Base-by-base conservation (phyloP, 92 coral and sea anemone species). In the Virgularia gustaviana region DNA sequence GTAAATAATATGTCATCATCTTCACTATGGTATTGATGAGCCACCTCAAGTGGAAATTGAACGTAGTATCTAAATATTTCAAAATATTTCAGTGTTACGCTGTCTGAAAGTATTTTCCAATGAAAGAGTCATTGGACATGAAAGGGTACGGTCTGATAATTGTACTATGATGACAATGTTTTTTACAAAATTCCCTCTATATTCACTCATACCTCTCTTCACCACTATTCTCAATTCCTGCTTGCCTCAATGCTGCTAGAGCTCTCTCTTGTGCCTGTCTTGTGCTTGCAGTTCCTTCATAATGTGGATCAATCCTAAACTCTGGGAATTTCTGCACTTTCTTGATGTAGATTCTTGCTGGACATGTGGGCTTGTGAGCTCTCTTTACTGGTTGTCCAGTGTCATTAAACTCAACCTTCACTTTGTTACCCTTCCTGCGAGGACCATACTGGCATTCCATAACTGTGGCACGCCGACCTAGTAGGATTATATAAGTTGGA, bases 361-460 rank as follows among this genome's bases (percentile, higher is more conserved):
- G 99, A 54, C 99, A 94, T 11, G 99, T 94, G 42, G 96, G 99
- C 9, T 95, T 78, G 77, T 94, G 99, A 3, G 76, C 56, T 58
- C 83, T 90, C 35, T 82, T 54, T 23, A 83, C 54, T 13, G 78
- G 49, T 28, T 72, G 63, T 15, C 88, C 92, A 33, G 76, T 56
- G 43, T 75, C 89, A 49, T 81, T 88, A 64, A 70, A 90, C 13
- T 85, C 96, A 18, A 75, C 49, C 54, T 81, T 83, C 36, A 89
- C 90, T 72, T 94, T 94, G 71, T 76, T 89, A 28, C 99, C 99
- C 57, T 94, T 94, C 45, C 99, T 72, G 23, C 99, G 81, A 59
- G 99, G 99, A 11, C 99, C 99, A 78, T 89, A 94, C 22, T 94
- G 99, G 51, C 99, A 94, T 49, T 94, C 99, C 99, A 94, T 94